Evolutionary conservation across 1,140 invertebrate genomes (phyloP), one percentile per base, ranked within the genome.

Genomic region (Oscheius sp.): DNA sequence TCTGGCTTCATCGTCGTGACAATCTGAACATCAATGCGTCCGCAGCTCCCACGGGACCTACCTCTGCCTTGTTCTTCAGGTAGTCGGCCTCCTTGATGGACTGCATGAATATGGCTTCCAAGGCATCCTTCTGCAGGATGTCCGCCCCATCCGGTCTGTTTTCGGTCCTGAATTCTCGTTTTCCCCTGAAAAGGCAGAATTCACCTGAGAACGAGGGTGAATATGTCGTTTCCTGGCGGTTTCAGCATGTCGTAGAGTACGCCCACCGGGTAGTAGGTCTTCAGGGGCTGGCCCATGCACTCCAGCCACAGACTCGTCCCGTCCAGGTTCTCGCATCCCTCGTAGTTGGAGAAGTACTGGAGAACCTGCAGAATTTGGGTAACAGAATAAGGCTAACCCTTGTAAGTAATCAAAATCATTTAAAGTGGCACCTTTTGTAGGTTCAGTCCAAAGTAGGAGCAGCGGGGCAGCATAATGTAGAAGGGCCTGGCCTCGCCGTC

Each of bases 61-160:
- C 35, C 3, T 63, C 69, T 38, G 59, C 59, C 79, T 91, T 88
- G 83, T 97, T 95, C 86, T 99, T 99, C 0, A 99, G 85, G 2
- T 93, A 91, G 88, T 98, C 95, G 1, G 96, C 95, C 88, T 99
- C 95, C 87, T 99, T 99, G 7, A 99, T 87, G 70, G 91, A 92
- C 18, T 93, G 91, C 89, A 99, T 91, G 84, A 95, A 98, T 84
- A 94, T 90, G 2, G 93, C 90, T 86, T 97, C 93, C 7, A 98
- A 90, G 13, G 91, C 88, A 82, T 97, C 93, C 84, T 92, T 95
- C 31, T 34, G 35, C n/a, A 73, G 68, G 28, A 65, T 73, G 23
- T 38, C 58, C 4, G 59, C 28, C 3, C 38, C 34, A 28, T 28
- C 67, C 67, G 2, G 3, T 18, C n/a, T 10, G 3, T 29, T 45